Base-by-base conservation (phyloP, 1,140 invertebrate species). In the Dufourea novaeangliae region DNA sequence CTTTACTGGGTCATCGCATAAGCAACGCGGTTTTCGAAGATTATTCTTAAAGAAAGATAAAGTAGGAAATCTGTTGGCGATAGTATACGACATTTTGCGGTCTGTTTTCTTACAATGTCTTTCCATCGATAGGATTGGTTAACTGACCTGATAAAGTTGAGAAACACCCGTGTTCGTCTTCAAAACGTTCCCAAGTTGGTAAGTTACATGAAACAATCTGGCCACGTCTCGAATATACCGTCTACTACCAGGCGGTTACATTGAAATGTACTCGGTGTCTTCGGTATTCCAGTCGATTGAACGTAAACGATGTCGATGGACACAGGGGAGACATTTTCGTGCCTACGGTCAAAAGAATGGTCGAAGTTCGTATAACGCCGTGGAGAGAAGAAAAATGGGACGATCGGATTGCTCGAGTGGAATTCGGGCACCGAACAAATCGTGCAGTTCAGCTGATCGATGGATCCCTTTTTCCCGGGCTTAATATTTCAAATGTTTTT, bases 1-100 rank as follows among this genome's bases (percentile, higher is more conserved):
- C 56, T 77, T 77, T 77, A 63, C 63, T 14, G 39, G 39, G 6
- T 41, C 39, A 10, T 41, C 1, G 7, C 39, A 41, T 11, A 10
- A 41, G 39, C 12, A 12, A 41, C 12, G 11, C 39, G 39, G 39
- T 14, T 41, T 41, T 12, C 39, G 1, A 12, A 41, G 39, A 4
- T 1, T 41, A 1, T 41, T 8, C 34, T 37, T 37, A n/a, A n/a
- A n/a, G n/a, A n/a, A n/a, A n/a, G n/a, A n/a, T n/a, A n/a, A n/a
- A n/a, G n/a, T n/a, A n/a, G n/a, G n/a, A n/a, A n/a, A n/a, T n/a
- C n/a, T n/a, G n/a, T n/a, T n/a, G n/a, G n/a, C n/a, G n/a, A n/a
- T n/a, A n/a, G n/a, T n/a, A n/a, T n/a, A n/a, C n/a, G 34, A 37
- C 3, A 8, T 37, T 37, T 8, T 8, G 3, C 34, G 34, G 3